Evolutionary conservation across 2,797 vertebrate species (phyloP), one percentile per base, ranked within the genome.

Genomic region (Enteromius argenteus): DNA sequence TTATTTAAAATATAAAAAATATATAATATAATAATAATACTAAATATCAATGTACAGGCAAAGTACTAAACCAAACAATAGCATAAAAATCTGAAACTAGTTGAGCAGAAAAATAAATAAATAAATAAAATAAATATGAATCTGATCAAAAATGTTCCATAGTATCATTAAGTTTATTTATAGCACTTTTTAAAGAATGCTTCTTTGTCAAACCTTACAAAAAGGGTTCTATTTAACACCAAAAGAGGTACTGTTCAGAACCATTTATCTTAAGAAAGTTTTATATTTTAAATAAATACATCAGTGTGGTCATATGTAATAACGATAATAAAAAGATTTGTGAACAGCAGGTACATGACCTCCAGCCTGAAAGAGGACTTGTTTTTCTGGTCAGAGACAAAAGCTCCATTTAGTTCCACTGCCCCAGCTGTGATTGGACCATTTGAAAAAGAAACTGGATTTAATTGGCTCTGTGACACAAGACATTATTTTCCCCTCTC

Each of bases 361-460:
- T 51, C 60, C 15, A 53, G 35, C 3, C 14, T 6, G 10, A 53
- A 15, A 68, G 39, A 79, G 32, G 81, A 19, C 58, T 72, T 71
- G 74, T 14, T 60, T 81, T 64, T 73, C 32, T 37, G 80, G 66
- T 79, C 62, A 30, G 44, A 85, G 66, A 88, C 80, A 85, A 83
- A 84, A 64, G 71, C 79, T 81, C 53, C 58, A 32, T 85, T 86
- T 71, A 80, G 53, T 42, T 72, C 85, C 17, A 35, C 66, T 79
- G 17, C 51, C 72, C 66, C 32, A 69, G 49, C n/a, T 71, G 17
- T 27, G 49, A 84, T 49, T 86, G 80, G 64, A 80, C 76, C 32
- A 30, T 84, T 86, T 88, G 44, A 85, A 67, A 84, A 37, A 88
- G 80, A 78, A 88, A 86, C 85, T 78, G 67, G 66, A 80, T 83